Evolutionary conservation across 2,888 invertebrate species (phyloP).

Genomic region (Erynnis tages): DNA sequence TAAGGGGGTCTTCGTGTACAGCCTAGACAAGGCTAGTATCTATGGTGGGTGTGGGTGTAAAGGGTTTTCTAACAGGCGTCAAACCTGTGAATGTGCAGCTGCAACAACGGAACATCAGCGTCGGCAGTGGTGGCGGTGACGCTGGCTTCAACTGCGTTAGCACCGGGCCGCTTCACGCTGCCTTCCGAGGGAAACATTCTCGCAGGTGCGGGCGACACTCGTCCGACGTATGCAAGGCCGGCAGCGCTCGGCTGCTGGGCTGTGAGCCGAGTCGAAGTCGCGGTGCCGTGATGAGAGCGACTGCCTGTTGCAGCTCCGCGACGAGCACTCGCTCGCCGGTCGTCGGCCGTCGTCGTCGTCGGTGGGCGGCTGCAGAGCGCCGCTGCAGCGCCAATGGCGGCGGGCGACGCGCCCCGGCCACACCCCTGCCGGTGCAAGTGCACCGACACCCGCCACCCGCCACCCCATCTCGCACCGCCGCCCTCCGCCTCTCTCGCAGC

Average conservation of each 20-base stretch:
- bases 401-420: slow-evolving; percentile 33
- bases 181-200: too few species aligned
- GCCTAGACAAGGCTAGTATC: too few species aligned
- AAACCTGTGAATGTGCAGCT: slow-evolving; percentile 9
- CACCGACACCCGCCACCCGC: too few species aligned
- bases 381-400: slow-evolving; percentile 26
- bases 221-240: not conserved
- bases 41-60: too few species aligned
- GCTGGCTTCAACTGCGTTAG: too few species aligned
- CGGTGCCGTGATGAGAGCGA: not conserved
- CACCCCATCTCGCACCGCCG: slow-evolving; percentile 30
- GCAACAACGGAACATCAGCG: not conserved
- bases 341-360: too few species aligned
- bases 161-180: too few species aligned
- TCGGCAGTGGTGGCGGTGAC: too few species aligned
- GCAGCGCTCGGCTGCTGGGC: not conserved
- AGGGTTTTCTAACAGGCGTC: not conserved
- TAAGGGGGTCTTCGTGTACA: too few species aligned
- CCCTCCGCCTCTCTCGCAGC: too few species aligned
- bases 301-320: slow-evolving; percentile 13
- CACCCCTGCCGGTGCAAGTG: slow-evolving; percentile 37
- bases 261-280: not conserved
- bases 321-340: too few species aligned
- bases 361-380: slow-evolving; percentile 1
- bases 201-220: not conserved